A percentile compares a stretch with the other conserved stretches of the same genome.
Conservation (phyloP, 92 coral and sea anemone genomes). For the Paragorgia papillata region DNA sequence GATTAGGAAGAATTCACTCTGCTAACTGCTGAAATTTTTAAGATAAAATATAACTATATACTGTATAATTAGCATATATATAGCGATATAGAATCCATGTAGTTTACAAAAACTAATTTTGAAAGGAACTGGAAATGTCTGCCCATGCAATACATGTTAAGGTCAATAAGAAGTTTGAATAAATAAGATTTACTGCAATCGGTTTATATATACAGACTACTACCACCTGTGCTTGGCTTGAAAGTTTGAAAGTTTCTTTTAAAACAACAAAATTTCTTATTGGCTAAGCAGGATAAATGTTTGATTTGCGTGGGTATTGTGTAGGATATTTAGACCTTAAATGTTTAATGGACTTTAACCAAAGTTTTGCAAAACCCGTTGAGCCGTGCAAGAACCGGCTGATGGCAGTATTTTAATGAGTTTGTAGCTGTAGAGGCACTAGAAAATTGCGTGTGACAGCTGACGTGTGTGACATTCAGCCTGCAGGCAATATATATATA, state of each 20-base stretch:
- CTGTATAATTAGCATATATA: too few relatives aligned
- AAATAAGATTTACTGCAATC: too few relatives aligned
- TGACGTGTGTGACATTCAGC: not conserved
- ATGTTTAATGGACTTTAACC: slow-evolving; percentile 23
- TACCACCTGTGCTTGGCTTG: slow-evolving; percentile 29
- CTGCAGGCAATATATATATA: too few relatives aligned
- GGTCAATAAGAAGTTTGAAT: too few relatives aligned
- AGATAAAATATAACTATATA: too few relatives aligned
- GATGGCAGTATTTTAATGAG: not conserved
- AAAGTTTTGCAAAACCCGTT: slow-evolving; percentile 16
- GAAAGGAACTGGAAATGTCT: too few relatives aligned
- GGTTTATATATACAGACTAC: too few relatives aligned
- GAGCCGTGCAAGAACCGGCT: not conserved
- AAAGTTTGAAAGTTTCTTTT: not conserved
- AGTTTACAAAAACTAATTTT: too few relatives aligned
- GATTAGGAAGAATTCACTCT: too few relatives aligned
- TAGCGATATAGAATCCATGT: too few relatives aligned
- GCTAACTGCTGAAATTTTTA: too few relatives aligned
- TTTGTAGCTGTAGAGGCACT: not conserved
- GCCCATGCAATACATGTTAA: too few relatives aligned
- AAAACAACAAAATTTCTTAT: not conserved
- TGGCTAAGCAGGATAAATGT: not conserved
- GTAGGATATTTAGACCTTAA: slow-evolving; percentile 7
- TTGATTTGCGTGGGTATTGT: slow-evolving; percentile 5
- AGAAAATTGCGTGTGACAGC: not conserved